Percentiles rank a stretch among this genome's conserved stretches.
Evolutionary conservation across 2,888 invertebrate genomes (phyloP).

Genomic region (Pecten maximus): DNA sequence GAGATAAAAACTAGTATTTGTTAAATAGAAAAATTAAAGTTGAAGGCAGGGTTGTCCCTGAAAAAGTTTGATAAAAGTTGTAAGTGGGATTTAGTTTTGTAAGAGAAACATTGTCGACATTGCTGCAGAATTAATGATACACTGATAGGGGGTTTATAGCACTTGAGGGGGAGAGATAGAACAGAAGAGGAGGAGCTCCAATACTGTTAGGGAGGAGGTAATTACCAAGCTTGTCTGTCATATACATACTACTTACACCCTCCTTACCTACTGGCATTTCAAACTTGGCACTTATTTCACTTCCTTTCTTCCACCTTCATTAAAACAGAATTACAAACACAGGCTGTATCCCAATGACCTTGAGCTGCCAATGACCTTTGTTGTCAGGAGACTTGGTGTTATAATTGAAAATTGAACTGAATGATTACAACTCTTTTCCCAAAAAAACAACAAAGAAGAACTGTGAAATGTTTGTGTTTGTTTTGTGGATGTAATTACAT

Average conservation of each 20-base stretch:
- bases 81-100: neutral
- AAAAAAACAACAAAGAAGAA: too few relatives aligned
- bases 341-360: neutral
- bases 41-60: neutral
- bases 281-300: conserved; percentile 20
- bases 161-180: neutral
- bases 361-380: neutral
- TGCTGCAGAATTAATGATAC: neutral
- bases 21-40: neutral
- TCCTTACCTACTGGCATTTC: neutral
- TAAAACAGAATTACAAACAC: conserved; percentile 6
- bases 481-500: conserved; percentile 20
- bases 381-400: neutral
- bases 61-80: neutral
- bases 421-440: neutral
- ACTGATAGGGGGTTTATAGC: neutral
- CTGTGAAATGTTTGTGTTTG: neutral
- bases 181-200: neutral
- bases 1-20: neutral
- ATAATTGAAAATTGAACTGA: neutral
- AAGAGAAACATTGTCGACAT: neutral
- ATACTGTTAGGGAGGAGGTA: neutral
- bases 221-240: neutral
- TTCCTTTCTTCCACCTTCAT: neutral
- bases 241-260: conserved; percentile 2